Base-by-base conservation (phyloP, 2,888 invertebrate genomes). In the Acrobasis consociella region DNA sequence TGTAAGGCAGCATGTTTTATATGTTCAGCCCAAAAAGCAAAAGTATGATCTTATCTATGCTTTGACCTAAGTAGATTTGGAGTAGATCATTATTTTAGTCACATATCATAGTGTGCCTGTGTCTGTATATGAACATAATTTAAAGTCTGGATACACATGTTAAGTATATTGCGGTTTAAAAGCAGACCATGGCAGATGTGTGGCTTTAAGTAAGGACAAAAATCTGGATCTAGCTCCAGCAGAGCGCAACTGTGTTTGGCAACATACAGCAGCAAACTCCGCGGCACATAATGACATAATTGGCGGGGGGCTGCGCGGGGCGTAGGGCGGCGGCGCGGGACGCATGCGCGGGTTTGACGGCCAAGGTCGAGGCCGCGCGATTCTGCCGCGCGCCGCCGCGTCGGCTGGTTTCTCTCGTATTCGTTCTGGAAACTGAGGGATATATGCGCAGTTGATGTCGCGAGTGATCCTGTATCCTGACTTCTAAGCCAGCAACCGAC, bases 271-370 rank as follows among this genome's bases (percentile, higher is more conserved):
- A 76, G 82, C 83, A 75, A 68, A 73, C 75, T 74, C 80, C 72
- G 72, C 74, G 73, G 84, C 78, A 83, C 84, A 89, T 91, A 91
- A 92, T 91, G 92, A 91, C 91, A 92, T 91, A 92, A 91, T 91
- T 90, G 91, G 83, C 83, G 83, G 83, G 80, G 82, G 79, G 76
- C 76, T 69, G 65, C 67, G 71, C 72, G 67, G 68, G 74, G 67
- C 75, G 69, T 65, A 70, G 71, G 72, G 72, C 81, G 80, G 80
- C 66, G 83, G 73, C 76, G 86, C 85, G 87, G 86, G 85, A 81
- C 90, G 91, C 91, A 90, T 91, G 91, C 91, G 92, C 91, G 83
- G 76, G 85, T 91, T 91, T 92, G 91, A 87, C 90, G 92, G 92
- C 92, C 92, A 92, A 92, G 92, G 92, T 91, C 91, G 91, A 91